Conservation (phyloP, 2,797 vertebrate genomes). For the Bovichtus variegatus region DNA sequence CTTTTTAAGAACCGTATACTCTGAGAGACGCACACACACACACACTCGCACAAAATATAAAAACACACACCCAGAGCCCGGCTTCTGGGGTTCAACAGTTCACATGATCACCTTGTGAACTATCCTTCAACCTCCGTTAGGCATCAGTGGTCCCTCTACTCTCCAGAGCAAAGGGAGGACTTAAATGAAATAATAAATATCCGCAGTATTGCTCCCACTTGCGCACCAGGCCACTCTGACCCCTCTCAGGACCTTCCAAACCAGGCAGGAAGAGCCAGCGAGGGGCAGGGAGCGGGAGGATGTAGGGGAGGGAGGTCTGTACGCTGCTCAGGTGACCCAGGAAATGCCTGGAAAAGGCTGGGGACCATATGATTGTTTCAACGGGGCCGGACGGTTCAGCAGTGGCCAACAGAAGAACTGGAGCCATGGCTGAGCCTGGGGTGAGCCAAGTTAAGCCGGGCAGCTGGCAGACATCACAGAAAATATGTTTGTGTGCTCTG, state of each 20-base stretch:
- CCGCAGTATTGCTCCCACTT: slow-evolving; percentile 76
- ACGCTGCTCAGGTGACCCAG: slow-evolving; percentile 81
- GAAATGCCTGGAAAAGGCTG: slow-evolving; percentile 81
- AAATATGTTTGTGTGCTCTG: slow-evolving; percentile 75
- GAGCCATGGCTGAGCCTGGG: slow-evolving; percentile 52
- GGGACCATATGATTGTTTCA: slow-evolving; percentile 76
- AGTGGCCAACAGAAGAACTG: slow-evolving; percentile 66
- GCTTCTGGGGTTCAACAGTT: slow-evolving; percentile 78
- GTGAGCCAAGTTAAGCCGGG: slow-evolving; percentile 68
- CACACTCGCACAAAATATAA: slow-evolving; percentile 26
- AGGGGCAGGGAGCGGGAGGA: slow-evolving; percentile 62
- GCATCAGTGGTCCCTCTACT: slow-evolving; percentile 71
- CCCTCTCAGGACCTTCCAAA: slow-evolving; percentile 84
- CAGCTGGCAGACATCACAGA: slow-evolving; percentile 73
- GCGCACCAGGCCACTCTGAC: slow-evolving; percentile 74
- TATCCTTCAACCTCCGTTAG: slow-evolving; percentile 71
- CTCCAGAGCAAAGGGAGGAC: slow-evolving; percentile 74
- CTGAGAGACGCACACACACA: slow-evolving; percentile 24
- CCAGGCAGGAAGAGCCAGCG: slow-evolving; percentile 69
- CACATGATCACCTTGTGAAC: slow-evolving; percentile 79
- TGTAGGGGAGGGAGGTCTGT: slow-evolving; percentile 53
- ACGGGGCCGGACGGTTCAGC: slow-evolving; percentile 57
- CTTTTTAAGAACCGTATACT: slow-evolving; percentile 55
- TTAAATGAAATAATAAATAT: slow-evolving; percentile 88
- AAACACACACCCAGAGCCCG: slow-evolving; percentile 35